Base-by-base conservation (phyloP, 2,797 vertebrate genomes). In the Macroramphosus scolopax region DNA sequence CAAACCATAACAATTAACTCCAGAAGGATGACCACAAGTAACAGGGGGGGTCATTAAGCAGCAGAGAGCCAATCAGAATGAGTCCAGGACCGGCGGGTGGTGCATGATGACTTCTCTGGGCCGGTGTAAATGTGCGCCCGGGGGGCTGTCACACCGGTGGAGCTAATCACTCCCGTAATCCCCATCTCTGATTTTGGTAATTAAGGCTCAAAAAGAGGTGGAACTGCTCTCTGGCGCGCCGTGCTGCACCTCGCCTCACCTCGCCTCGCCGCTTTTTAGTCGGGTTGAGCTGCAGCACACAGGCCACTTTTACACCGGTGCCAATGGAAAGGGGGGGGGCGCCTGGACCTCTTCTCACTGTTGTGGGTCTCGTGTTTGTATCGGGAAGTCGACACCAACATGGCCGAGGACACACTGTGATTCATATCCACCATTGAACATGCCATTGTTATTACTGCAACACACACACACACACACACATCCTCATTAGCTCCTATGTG, bases 191-290 rank as follows among this genome's bases (percentile, higher is more conserved):
- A 68, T 73, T 86, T 75, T 78, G 71, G 68, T 87, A 81, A 86
- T 86, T 85, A 87, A 85, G 71, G 59, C 58, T 85, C 60, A 72
- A 73, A 79, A 70, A 43, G 65, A 80, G 80, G 71, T 70, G 38
- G 73, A 78, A 76, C 26, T 60, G 46, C 68, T 72, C 53, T 71
- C 50, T 11, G 17, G 50, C 54, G 63, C n/a, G n/a, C n/a, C n/a
- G n/a, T n/a, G n/a, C n/a, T n/a, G n/a, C n/a, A n/a, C n/a, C n/a
- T n/a, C n/a, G n/a, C n/a, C n/a, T n/a, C n/a, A n/a, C n/a, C n/a
- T n/a, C n/a, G n/a, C n/a, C n/a, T n/a, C n/a, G n/a, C n/a, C n/a
- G n/a, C n/a, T n/a, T n/a, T n/a, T n/a, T n/a, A n/a, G 70, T 70
- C 55, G 12, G 46, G 36, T 67, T 71, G 38, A 57, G 29, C 45